Evolutionary conservation across 2,113 vertebrate genomes (phyloP), one percentile per base, ranked within the genome.

Genomic region (Turdus rufiventris): DNA sequence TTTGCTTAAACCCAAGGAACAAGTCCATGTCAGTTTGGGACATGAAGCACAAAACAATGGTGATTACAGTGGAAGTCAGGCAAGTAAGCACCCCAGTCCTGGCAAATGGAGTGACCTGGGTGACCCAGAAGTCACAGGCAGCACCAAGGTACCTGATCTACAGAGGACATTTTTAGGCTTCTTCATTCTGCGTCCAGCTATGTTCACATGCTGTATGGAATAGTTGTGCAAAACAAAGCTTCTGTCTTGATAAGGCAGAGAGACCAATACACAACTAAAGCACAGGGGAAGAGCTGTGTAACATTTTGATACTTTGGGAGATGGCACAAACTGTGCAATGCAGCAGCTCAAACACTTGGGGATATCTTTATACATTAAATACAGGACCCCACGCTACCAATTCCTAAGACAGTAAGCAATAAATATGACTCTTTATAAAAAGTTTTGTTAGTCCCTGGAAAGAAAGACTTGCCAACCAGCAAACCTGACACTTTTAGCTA

Each of bases 261-360:
- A 72, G 6, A 58, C 42, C 31, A 57, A 57, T 5, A 42, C 3
- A n/a, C 34, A 60, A 8, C 50, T 24, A 51, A 88, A 79, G 19
- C 43, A 47, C 77, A 23, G 31, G 21, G 43, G n/a, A 85, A 48
- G 38, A 73, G 12, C 56, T 62, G 18, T 61, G 36, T 91, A 74
- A 10, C 19, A 16, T 16, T 91, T 36, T 58, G 33, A 15, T 77
- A 17, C n/a, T 84, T 34, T 23, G 28, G 84, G 65, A 92, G 26
- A 23, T 8, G 26, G 26, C 0, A 0, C 43, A 53, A 76, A 50
- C 19, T 53, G 6, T 0, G 0, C 6, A 60, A 0, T 57, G 50
- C 50, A 84, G 60, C 51, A 91, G 60, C 57, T 92, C 45, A 57
- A 45, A 66, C 51, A 65, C 31, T n/a, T 45, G 42, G 23, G 31